Base-by-base conservation (phyloP, 2,113 vertebrate genomes). In the Nothocercus nigrocapillus region DNA sequence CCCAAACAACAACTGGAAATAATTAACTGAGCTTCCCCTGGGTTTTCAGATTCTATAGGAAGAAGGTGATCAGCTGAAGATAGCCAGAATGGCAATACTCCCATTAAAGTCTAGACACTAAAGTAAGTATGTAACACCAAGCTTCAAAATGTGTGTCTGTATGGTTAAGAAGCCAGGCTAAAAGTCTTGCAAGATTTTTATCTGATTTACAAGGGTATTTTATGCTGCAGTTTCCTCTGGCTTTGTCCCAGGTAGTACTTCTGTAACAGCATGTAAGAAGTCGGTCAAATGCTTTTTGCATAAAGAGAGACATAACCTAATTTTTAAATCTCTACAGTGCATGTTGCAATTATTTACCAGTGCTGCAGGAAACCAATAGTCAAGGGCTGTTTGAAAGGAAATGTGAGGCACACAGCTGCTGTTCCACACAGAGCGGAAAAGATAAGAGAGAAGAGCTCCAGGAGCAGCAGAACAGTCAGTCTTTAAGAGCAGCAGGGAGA, bases 11-110 rank as follows among this genome's bases (percentile, higher is more conserved):
- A 85, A 89, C 14, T 89, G 61, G 53, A 91, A 94, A 92, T 84
- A 82, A 95, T 94, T 96, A 94, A 76, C 74, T 38, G 84, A 94
- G 61, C 45, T 90, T 78, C 90, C 92, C 69, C 20, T 77, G 80
- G 83, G 80, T 42, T 78, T 93, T 81, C 1, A 10, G 74, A 42
- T 80, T 78, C 68, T 83, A 59, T 6, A 62, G 80, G 67, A 83
- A 70, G 76, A 83, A 67, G 76, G 64, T 83, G 77, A 74, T 40
- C 63, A 63, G 2, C n/a, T 36, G 75, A 63, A 83, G 64, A 81
- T 0, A 81, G 89, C 73, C 30, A 21, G 51, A 49, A 92, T 45
- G 82, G 74, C 68, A 74, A 19, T 3, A 19, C 36, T 87, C 6
- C 54, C 62, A 13, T 59, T 76, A 73, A 70, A 28, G 19, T 2